Base-by-base conservation (phyloP, 1,140 invertebrate species). In the Dysdera silvatica region DNA sequence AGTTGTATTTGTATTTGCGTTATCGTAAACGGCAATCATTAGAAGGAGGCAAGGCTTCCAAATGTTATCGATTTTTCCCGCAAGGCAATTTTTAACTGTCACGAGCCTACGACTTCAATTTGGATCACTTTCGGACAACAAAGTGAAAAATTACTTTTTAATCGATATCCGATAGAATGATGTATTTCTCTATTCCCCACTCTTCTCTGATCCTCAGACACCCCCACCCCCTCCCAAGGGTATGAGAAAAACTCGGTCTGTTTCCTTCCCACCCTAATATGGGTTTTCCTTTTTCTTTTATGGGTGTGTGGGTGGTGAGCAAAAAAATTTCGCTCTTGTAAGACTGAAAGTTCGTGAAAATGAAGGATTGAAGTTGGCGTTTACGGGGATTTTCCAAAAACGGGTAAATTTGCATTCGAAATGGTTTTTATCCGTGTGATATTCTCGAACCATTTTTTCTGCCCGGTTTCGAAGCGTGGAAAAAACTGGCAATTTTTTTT, bases 71-170 rank as follows among this genome's bases (percentile, higher is more conserved):
- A 63, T 63, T 56, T 55, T 55, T 41, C 33, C 7, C 20, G 31
- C n/a, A 56, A 63, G 51, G 61, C 61, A 63, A 63, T 63, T 63
- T 63, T 63, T 63, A 63, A 63, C 61, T 63, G 61, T 63, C 61
- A 63, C 61, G n/a, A n/a, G n/a, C n/a, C 31, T 29, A 33, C 61
- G 52, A 43, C 40, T 63, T 56, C 59, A 6, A 10, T 24, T 16
- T 8, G 61, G 61, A 63, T 63, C 61, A 63, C 55, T 63, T 49
- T 55, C 53, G 61, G 61, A 63, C 61, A 63, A 63, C 61, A 63
- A 56, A 55, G 61, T 63, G 61, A 63, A 63, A 63, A 63, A 63
- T 63, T 63, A 63, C 61, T 63, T 63, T 63, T 63, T 63, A 63
- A 63, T 63, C 61, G 61, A 63, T 63, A 63, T 63, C 32, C 61